Percentiles rank a stretch among this genome's conserved stretches.
Evolutionary conservation across 2,113 vertebrate genomes (phyloP).

Genomic region (Sphaerodactylus townsendi): DNA sequence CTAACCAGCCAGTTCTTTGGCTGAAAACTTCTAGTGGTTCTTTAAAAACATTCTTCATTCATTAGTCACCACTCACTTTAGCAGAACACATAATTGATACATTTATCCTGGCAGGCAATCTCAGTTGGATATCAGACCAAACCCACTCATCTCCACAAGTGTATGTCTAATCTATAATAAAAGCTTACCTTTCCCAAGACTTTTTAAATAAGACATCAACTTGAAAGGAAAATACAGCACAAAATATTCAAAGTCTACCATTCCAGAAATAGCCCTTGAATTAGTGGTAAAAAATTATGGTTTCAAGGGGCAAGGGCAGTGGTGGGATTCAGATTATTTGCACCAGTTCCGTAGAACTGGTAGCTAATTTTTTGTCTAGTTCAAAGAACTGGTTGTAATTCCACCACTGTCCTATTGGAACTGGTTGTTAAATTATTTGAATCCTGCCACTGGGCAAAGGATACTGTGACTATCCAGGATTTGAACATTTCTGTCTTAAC

Average conservation of each 20-base stretch:
- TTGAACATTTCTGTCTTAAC: neutral
- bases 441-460: too few relatives aligned
- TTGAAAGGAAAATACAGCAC: neutral
- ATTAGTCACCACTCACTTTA: neutral
- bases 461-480: neutral
- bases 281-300: neutral
- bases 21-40: neutral
- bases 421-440: too few relatives aligned
- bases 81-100: neutral
- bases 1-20: neutral
- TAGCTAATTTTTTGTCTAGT: too few relatives aligned
- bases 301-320: too few relatives aligned
- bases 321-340: too few relatives aligned
- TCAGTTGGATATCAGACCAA: neutral
- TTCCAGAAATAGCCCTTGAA: too few relatives aligned
- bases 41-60: neutral
- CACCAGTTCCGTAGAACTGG: too few relatives aligned
- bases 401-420: too few relatives aligned
- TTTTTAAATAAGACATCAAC: neutral
- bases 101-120: constrained; percentile 3
- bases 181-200: neutral
- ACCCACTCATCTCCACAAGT: neutral
- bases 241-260: neutral
- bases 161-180: neutral
- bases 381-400: too few relatives aligned